phyloP scores from a whole-genome alignment of 2,113 vertebrate species.

The Chauna torquata region DNA sequence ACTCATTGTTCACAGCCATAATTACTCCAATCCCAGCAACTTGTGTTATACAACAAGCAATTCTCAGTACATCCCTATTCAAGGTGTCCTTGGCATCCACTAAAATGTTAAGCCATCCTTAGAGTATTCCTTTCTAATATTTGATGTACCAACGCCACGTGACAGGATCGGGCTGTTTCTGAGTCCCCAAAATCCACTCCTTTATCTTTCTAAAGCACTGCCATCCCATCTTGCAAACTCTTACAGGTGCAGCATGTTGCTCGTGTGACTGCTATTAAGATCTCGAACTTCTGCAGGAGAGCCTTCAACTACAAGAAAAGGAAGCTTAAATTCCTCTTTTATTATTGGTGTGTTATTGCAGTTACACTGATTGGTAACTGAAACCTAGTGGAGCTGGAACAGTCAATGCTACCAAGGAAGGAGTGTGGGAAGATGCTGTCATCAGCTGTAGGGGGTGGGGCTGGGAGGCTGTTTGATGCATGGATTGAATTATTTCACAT shows the following conservation, averaged over 20 bases:
- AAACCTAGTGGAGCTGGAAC: conserved; percentile 49
- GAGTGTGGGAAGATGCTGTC: conserved; percentile 58
- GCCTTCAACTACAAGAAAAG: conserved; percentile 41
- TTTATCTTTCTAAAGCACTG: not conserved
- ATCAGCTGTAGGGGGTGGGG: conserved; percentile 40
- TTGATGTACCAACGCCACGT: not conserved
- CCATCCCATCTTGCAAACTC: not conserved
- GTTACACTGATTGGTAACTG: conserved; percentile 46
- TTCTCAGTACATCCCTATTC: not conserved
- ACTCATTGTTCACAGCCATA: conserved; percentile 42
- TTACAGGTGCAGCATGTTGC: not conserved
- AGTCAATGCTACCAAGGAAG: conserved; percentile 11
- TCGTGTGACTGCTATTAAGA: conserved; percentile 6
- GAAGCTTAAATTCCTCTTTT: conserved; percentile 48
- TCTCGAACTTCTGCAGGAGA: not conserved
- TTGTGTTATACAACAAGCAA: not conserved
- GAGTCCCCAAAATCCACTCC: conserved; percentile 3
- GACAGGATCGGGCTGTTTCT: not conserved
- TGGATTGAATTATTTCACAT: conserved; percentile 15
- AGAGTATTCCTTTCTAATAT: conserved; percentile 20
- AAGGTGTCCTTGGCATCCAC: not conserved
- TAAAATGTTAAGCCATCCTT: conserved; percentile 19
- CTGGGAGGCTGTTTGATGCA: conserved; percentile 42
- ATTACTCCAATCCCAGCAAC: not conserved
- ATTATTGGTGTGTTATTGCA: conserved; percentile 54